Base-by-base conservation (phyloP, 2,113 vertebrate genomes). In the Phaethornis superciliosus region DNA sequence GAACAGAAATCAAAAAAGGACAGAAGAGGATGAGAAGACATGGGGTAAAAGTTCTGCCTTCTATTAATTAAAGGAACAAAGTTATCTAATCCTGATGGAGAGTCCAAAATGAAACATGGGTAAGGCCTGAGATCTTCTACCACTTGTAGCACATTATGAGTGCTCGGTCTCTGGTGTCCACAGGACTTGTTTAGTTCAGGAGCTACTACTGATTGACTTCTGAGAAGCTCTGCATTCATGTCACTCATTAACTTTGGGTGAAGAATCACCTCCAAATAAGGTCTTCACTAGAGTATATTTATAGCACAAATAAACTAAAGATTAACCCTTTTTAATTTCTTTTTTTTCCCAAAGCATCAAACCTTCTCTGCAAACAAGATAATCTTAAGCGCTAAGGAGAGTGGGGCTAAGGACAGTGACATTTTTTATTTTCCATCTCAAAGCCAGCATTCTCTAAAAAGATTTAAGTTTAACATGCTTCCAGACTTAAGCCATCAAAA, bases 11-110 rank as follows among this genome's bases (percentile, higher is more conserved):
- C 23, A 78, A 89, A 86, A 96, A 95, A 78, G 40, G 63, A 74
- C 81, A 94, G 93, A 96, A 95, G 95, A 97, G 88, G 95, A 96
- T 47, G 76, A 96, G 89, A 88, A 96, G 70, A 67, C 46, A 21
- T 10, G 51, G 77, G 95, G 95, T 94, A 94, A 96, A 96, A 96
- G 94, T 97, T 95, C 94, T 27, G 86, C 85, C 85, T 81, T 92
- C 65, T 92, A 96, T 96, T 96, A 96, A 97, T 97, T 94, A 95
- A 89, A 95, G 85, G 81, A 93, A 95, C 44, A 76, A 94, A 92
- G 80, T 92, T 90, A 62, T 91, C 46, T 87, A 82, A 86, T 87
- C 91, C 88, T 71, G 52, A 87, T 78, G 85, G 56, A 56, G 62
- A 59, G 22, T 89, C 80, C 20, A 59, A 49, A 80, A 68, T 91